Evolutionary conservation across 2,797 vertebrate genomes (phyloP).

Genomic region (Acestrorhynchus altus): DNA sequence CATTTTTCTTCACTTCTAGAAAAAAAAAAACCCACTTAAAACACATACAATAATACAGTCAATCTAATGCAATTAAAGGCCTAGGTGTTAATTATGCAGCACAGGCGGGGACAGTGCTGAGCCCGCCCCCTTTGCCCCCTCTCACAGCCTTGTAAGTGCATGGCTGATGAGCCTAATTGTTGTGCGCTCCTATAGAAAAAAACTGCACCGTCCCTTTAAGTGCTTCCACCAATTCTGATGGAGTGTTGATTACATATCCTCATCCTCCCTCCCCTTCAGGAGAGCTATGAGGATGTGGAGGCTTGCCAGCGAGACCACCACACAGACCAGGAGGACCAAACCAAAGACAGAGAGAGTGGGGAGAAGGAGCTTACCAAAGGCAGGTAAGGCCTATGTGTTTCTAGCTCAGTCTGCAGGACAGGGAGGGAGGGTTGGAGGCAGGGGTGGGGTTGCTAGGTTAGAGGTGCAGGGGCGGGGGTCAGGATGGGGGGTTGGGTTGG

Average conservation of each 20-base stretch:
- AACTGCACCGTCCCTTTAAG: constrained; percentile 84
- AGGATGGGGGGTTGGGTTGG: neutral
- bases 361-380: constrained; percentile 95
- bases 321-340: constrained; percentile 91
- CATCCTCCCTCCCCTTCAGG: constrained; percentile 88
- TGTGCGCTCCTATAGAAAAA: constrained; percentile 80
- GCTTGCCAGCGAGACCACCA: constrained; percentile 88
- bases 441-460: neutral
- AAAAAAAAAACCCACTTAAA: neutral
- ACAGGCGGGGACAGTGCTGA: constrained; percentile 61
- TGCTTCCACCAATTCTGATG: constrained; percentile 87
- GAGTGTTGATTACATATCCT: constrained; percentile 84
- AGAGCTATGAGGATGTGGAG: constrained; percentile 96
- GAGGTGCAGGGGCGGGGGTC: constrained; percentile 3
- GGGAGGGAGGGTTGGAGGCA: neutral
- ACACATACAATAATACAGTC: too few species aligned
- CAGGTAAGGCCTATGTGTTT: constrained; percentile 84
- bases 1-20: constrained; percentile 1
- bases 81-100: constrained; percentile 24
- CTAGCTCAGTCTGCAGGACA: constrained; percentile 49
- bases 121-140: constrained; percentile 78
- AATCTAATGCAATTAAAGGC: constrained; percentile 3
- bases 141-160: constrained; percentile 73
- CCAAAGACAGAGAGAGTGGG: constrained; percentile 93
- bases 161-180: constrained; percentile 76